A percentile compares a stretch with the other conserved stretches of the same genome.
phyloP scores from a whole-genome alignment of 2,113 vertebrate genomes.

The Clarias gariepinus region DNA sequence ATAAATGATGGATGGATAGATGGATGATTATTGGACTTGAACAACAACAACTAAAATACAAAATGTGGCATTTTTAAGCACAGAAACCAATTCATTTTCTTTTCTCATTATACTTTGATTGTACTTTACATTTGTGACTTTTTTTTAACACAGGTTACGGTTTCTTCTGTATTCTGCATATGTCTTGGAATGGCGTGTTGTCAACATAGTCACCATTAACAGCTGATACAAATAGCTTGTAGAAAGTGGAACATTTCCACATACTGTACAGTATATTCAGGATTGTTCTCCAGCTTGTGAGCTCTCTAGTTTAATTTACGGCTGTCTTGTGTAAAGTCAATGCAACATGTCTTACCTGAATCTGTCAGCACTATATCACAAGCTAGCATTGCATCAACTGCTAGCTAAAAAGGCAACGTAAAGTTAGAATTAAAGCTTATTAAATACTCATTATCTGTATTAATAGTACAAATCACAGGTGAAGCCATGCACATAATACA shows the following conservation, averaged over 20 bases:
- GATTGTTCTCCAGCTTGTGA: no score
- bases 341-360: neutral
- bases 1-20: no score
- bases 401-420: neutral
- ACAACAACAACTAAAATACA: neutral
- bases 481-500: neutral
- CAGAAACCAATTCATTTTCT: no score
- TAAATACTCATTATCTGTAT: neutral
- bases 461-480: neutral
- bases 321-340: neutral
- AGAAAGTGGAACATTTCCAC: neutral
- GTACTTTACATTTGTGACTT: neutral
- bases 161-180: neutral
- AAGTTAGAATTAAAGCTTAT: neutral
- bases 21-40: neutral
- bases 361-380: neutral
- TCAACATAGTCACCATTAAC: neutral
- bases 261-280: no score
- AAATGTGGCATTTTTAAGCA: neutral
- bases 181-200: neutral
- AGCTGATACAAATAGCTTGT: neutral
- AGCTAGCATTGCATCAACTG: neutral
- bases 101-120: no score
- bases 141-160: neutral
- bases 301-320: no score